These are phyloP conservation scores for Anableps anableps DNA, from an alignment of 2,797 vertebrate species.

Conservation along the genomic window DNA sequence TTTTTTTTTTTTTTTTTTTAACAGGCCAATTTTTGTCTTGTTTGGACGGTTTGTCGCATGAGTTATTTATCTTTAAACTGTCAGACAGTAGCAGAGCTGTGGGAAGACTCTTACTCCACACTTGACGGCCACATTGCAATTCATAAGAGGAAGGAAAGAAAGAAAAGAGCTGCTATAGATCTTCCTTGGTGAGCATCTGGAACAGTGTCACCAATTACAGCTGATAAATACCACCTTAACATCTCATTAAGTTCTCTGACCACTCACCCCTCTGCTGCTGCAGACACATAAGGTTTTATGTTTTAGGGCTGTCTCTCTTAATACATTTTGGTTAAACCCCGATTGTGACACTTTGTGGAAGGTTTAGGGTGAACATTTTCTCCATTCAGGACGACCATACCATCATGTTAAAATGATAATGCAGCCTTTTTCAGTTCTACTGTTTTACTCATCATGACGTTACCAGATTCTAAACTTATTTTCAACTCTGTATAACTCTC, in stretches of 20 bases:
- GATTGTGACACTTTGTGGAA: background rate
- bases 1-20: too few relatives aligned
- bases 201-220: conserved; percentile 28
- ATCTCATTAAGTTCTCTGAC: conserved; percentile 3
- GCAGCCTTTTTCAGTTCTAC: too few relatives aligned
- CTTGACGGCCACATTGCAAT: background rate
- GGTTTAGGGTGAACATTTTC: background rate
- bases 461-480: too few relatives aligned
- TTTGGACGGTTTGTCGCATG: background rate
- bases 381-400: background rate
- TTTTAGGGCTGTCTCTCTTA: background rate
- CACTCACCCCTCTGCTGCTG: background rate
- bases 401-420: too few relatives aligned
- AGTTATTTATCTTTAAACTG: background rate
- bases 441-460: too few relatives aligned
- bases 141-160: accelerated
- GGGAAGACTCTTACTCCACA: background rate
- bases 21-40: background rate
- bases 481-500: too few relatives aligned
- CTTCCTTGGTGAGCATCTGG: conserved; percentile 11
- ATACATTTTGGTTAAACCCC: background rate
- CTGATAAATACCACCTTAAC: conserved; percentile 23
- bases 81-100: background rate
- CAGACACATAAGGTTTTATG: background rate
- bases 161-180: background rate